phyloP scores from a whole-genome alignment of 2,888 invertebrate genomes.

The Phytoseiulus persimilis region DNA sequence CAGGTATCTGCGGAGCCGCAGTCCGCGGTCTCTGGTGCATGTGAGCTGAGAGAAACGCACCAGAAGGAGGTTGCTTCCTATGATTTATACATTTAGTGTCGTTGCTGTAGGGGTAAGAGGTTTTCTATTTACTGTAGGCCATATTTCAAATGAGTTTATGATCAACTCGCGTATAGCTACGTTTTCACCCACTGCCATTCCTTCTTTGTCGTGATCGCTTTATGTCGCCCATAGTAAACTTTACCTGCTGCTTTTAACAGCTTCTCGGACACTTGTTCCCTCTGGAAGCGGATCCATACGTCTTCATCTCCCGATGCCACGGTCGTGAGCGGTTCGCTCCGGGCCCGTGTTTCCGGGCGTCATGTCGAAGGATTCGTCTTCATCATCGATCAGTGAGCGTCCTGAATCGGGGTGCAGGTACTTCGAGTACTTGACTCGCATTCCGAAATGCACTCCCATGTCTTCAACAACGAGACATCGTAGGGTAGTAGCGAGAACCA shows the following conservation, averaged over 20 bases:
- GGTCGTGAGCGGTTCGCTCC: too few species aligned
- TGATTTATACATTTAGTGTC: slow-evolving; percentile 5
- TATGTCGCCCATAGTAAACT: not conserved
- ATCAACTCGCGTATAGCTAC: slow-evolving; percentile 20
- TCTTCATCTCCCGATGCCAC: not conserved
- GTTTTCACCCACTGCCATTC: slow-evolving; percentile 5
- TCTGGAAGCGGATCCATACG: not conserved
- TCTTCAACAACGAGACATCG: not conserved
- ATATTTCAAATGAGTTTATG: slow-evolving; percentile 39
- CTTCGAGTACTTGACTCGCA: not conserved
- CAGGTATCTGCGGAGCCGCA: not conserved
- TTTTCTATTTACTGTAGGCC: slow-evolving; percentile 35
- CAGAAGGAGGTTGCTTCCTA: not conserved
- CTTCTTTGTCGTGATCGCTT: not conserved
- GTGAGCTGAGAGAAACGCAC: not conserved
- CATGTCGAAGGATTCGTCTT: not conserved
- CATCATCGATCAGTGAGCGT: not conserved
- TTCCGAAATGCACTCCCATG: not conserved
- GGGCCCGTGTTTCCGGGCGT: not conserved
- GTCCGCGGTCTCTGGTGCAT: not conserved
- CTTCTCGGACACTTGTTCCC: not conserved
- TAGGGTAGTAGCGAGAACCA: not conserved
- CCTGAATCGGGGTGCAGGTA: too few species aligned
- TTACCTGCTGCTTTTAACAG: not conserved
- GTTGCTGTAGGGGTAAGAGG: not conserved